A percentile compares a stretch with the other conserved stretches of the same genome.
phyloP scores from a whole-genome alignment of 2,113 vertebrate species.

The Paratilapia polleni region DNA sequence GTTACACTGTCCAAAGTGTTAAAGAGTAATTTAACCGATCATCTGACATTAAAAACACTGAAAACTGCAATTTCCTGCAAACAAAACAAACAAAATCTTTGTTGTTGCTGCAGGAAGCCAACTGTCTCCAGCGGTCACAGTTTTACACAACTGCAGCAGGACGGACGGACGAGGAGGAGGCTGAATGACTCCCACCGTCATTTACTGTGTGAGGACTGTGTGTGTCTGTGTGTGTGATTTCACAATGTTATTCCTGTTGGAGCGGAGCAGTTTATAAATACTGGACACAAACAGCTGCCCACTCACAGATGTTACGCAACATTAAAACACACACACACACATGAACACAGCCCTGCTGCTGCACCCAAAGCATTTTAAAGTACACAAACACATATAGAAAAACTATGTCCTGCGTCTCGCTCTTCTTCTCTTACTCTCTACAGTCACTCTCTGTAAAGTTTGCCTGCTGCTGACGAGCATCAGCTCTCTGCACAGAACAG shows the following conservation, averaged over 20 bases:
- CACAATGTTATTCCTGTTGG: constrained; percentile 26
- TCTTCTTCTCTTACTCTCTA: neutral
- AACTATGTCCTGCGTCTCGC: neutral
- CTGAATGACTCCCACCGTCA: neutral
- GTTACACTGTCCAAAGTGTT: neutral
- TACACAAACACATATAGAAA: neutral
- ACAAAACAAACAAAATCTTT: neutral
- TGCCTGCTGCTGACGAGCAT: neutral
- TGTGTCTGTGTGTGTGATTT: constrained; percentile 22
- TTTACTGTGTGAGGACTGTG: neutral
- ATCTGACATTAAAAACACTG: neutral
- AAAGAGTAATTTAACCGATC: neutral
- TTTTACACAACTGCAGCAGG: neutral
- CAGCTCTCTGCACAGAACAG: constrained; percentile 10
- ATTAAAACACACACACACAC: neutral
- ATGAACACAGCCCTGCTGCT: neutral
- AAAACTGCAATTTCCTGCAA: neutral
- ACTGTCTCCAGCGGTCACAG: neutral
- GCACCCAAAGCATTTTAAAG: neutral
- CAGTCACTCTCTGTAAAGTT: neutral
- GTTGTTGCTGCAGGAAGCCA: accelerated
- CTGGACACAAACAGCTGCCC: constrained; percentile 50
- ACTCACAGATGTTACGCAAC: constrained; percentile 49
- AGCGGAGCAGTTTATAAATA: constrained; percentile 21
- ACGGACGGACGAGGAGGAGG: neutral